phyloP scores from a whole-genome alignment of 2,113 vertebrate genomes.

The Brachionichthys hirsutus region DNA sequence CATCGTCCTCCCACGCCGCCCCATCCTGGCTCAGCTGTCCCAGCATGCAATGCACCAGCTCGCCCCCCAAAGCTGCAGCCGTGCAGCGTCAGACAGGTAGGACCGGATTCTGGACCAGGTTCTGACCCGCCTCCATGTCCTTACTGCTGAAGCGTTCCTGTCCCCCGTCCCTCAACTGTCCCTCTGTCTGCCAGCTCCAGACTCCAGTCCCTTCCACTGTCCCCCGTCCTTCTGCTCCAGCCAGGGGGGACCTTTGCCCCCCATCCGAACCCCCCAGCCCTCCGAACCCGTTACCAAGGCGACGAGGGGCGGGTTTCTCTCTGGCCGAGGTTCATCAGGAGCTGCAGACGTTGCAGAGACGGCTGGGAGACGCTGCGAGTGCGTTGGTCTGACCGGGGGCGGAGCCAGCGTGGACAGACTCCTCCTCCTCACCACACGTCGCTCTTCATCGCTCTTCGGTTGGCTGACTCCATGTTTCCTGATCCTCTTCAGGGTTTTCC shows the following conservation, averaged over 20 bases:
- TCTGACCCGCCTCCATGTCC: neutral
- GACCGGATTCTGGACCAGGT: neutral
- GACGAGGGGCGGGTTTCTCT: constrained; percentile 73
- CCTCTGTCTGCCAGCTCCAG: constrained; percentile 42
- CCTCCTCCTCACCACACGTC: too few relatives aligned
- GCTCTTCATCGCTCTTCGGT: too few relatives aligned
- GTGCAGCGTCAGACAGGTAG: constrained; percentile 67
- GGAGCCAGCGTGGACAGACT: too few relatives aligned
- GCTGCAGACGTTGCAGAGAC: constrained; percentile 89
- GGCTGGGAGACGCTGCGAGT: constrained; percentile 85
- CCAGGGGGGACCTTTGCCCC: constrained; percentile 61
- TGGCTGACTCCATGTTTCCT: neutral
- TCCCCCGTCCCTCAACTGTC: neutral
- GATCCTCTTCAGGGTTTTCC: constrained; percentile 44
- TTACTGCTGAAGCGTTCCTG: neutral
- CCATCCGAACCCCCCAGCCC: constrained; percentile 33
- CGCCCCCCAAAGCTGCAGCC: constrained; percentile 61
- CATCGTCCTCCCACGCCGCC: constrained; percentile 70
- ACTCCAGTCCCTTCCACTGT: constrained; percentile 42
- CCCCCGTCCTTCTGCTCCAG: constrained; percentile 35
- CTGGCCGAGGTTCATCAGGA: constrained; percentile 90
- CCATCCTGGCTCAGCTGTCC: constrained; percentile 68
- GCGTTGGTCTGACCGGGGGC: constrained; percentile 17
- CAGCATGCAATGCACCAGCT: constrained; percentile 70
- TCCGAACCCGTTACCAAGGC: constrained; percentile 70